Base-by-base conservation (phyloP, 64 coral and sea anemone genomes). In the Actinia tenebrosa region DNA sequence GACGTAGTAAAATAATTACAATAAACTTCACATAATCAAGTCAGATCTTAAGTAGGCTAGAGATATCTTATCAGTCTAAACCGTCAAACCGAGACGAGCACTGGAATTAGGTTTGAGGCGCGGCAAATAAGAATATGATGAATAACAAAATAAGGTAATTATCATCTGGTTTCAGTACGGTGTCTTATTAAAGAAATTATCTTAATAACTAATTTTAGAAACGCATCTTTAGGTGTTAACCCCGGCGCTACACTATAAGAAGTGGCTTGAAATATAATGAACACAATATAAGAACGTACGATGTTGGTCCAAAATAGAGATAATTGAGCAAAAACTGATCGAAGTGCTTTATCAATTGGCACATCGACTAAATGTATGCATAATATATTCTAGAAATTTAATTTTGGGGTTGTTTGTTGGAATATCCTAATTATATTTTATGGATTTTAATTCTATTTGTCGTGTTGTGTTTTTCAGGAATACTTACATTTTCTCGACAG, bases 261-360 rank as follows among this genome's bases (percentile, higher is more conserved):
- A 75, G 56, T 58, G 53, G 8, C 69, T 75, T 75, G n/a, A 43
- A 75, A 75, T 75, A 42, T 75, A 75, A 75, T 15, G 69, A 75
- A 75, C 25, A 75, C 25, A 75, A 42, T 75, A 75, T 42, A 42
- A 42, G 42, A 75, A 5, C 0, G 1, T 75, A 75, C 25, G 10
- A 30, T 42, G 27, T 30, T 42, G 69, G 3, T 37, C 23, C 69
- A 75, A 75, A 75, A 75, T 26, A 26, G 69, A 75, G 26, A 42
- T 43, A 42, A 72, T 66, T 66, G 22, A 66, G 18, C 63, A 66
- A 66, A 66, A 66, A 1, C 63, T 22, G 17, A 23, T 19, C 63
- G 5, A 23, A 22, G 4, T 66, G 22, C 15, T 66, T 66, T 66
- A 75, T 75, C 69, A 75, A 42, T 75, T 27, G 69, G 69, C 69